Percentiles rank a stretch among this genome's conserved stretches.
phyloP scores from a whole-genome alignment of 2,797 vertebrate species.

The Craterocephalus amniculus region DNA sequence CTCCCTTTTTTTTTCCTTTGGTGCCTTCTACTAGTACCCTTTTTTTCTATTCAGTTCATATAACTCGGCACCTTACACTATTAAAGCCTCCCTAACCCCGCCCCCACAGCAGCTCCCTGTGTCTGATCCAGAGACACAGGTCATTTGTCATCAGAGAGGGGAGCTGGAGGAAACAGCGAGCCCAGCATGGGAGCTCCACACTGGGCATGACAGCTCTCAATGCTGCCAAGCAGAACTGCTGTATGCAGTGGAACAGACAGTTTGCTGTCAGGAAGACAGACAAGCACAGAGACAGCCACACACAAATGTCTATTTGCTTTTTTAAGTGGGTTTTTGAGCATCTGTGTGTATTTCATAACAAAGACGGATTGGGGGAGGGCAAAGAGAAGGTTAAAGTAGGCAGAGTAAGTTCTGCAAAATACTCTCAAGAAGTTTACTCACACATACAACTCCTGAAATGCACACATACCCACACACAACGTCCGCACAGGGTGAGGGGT shows the following conservation, averaged over 20 bases:
- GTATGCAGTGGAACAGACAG: conserved; percentile 60
- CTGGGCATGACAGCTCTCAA: conserved; percentile 60
- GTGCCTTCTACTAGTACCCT: conserved; percentile 32
- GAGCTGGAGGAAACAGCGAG: conserved; percentile 66
- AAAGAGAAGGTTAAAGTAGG: conserved; percentile 50
- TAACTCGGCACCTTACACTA: conserved; percentile 75
- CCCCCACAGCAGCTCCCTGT: conserved; percentile 61
- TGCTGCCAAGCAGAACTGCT: conserved; percentile 47
- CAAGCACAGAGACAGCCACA: conserved; percentile 35
- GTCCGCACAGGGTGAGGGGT: conserved; percentile 18
- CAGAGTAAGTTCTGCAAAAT: conserved; percentile 38
- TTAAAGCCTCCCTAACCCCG: conserved; percentile 72
- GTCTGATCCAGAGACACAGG: conserved; percentile 76
- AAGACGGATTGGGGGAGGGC: conserved; percentile 28
- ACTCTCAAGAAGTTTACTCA: conserved; percentile 24
- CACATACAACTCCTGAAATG: conserved; percentile 17
- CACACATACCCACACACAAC: conserved; percentile 3
- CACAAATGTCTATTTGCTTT: conserved; percentile 23
- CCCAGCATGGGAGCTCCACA: conserved; percentile 65
- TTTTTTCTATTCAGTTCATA: conserved; percentile 75
- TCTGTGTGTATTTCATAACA: conserved; percentile 29
- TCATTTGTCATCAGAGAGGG: conserved; percentile 80
- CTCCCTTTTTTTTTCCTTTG: conserved; percentile 16
- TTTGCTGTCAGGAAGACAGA: conserved; percentile 30
- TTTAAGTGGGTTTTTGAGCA: not conserved